phyloP scores from a whole-genome alignment of 2,113 vertebrate species.

The Dipodomys merriami region DNA sequence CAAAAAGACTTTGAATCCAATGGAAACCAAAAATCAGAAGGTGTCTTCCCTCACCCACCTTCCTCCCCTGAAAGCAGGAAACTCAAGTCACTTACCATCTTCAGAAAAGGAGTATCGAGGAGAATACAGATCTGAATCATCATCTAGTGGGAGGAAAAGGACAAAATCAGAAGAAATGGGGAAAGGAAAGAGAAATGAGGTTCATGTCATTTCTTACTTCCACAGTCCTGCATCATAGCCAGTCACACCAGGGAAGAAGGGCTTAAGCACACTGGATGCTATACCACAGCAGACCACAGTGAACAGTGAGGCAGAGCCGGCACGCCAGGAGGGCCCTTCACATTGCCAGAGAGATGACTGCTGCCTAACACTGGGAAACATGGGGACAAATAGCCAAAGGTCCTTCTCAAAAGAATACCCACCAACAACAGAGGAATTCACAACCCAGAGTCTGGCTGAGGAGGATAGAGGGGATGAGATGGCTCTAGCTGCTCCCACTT shows the following conservation, averaged over 20 bases:
- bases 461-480: neutral
- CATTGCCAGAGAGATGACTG: neutral
- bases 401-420: neutral
- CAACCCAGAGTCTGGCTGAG: neutral
- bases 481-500: accelerated
- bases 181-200: neutral
- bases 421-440: neutral
- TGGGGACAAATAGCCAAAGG: neutral
- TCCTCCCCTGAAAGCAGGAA: constrained; percentile 51
- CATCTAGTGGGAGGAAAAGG: constrained; percentile 87
- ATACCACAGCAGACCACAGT: neutral
- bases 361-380: neutral
- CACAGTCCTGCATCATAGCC: neutral
- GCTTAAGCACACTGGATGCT: neutral
- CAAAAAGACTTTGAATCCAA: neutral
- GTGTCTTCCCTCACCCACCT: neutral
- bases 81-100: constrained; percentile 86
- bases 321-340: neutral
- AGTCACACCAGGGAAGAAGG: neutral
- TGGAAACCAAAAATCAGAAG: constrained; percentile 25
- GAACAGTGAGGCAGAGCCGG: neutral
- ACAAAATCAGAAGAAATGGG: constrained; percentile 62
- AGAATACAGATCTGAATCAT: constrained; percentile 89
- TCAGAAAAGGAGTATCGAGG: constrained; percentile 88
- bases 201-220: neutral